Evolutionary conservation across 30 jellyfish, hydroid and myxozoan species (phyloP), one percentile per base, ranked within the genome.

Genomic region (Aurelia aurita complex sp. Pacific): DNA sequence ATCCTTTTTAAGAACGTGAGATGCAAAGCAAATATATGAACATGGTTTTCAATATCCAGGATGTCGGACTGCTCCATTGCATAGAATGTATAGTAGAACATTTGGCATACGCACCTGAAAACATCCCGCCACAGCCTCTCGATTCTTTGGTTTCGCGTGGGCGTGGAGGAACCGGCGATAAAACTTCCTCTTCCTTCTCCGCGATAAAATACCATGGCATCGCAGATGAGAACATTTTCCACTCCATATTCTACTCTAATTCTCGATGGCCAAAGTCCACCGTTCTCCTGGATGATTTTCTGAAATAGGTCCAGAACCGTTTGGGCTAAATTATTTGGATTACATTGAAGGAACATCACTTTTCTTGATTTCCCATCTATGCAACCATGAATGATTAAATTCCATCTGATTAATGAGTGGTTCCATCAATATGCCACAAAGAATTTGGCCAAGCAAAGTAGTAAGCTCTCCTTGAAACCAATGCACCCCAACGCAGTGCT

Each of bases 41-140:
- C 46, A 11, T 46, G 63, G 72, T 85, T 85, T 38, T 85, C 90
- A 10, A 74, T 10, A 70, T 85, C 73, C 33, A 85, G 50, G 32
- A 85, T 5, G 19, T 90, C 89, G 34, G 72, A 33, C 53, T 85
- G 90, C 64, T 85, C 94, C 94, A 85, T 73, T 57, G 83, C 94
- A 52, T 85, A 85, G 67, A 74, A 85, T 9, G 54, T 14, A 64
- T 75, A 74, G 59, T 85, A 83, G 57, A 59, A 70, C 23, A 70
- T 10, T 5, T 69, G 74, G 33, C 74, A 35, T 61, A 79, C 89
- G 59, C 92, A 73, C 23, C 89, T 83, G 77, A 72, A 83, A 16
- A 72, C 92, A 68, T 68, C 87, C 15, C 90, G 71, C 90, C 90
- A 80, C 35, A 78, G 82, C 38, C 82, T 34, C 79, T 78, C 88